Base-by-base conservation (phyloP, 2,888 invertebrate genomes). In the Conistra vaccinii region DNA sequence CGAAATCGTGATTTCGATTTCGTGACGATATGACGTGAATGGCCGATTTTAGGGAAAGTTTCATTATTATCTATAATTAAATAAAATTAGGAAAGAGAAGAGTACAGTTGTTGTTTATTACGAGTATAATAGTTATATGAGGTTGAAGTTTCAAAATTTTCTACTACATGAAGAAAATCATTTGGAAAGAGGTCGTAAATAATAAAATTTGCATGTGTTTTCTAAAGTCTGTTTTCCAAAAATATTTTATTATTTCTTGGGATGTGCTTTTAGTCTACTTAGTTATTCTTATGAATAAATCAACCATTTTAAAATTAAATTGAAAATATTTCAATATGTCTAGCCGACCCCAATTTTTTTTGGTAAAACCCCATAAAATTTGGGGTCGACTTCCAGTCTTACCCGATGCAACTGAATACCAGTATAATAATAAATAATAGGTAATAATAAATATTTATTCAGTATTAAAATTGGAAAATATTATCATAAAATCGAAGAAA, bases 21-120 rank as follows among this genome's bases (percentile, higher is more conserved):
- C 42, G 42, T 68, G 73, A 48, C 53, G 53, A 23, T 48, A 48
- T 58, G 39, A 63, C 14, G 58, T 17, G 73, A 68, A 63, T 53
- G 68, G 32, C 42, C 67, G 51, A 79, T n/a, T 68, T 79, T 39
- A 73, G 73, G 78, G 74, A 78, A 78, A 78, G 78, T 67, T 69
- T 29, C 20, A 1, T 35, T 7, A 42, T 26, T 67, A 45, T 4
- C 14, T 42, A 9, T 51, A 17, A 29, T 51, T 26, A 2, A 55
- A 55, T 55, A 26, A 12, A 51, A 51, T 29, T 26, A 23, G 23
- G 35, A 17, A 48, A 63, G 20, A 26, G 9, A 10, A 63, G 20
- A 45, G 32, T 61, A 42, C 26, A 55, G 39, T 35, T 10, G 39
- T 42, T 39, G 9, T 62, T 62, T 62, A 20, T 26, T n/a, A n/a